Evolutionary conservation across 2,797 vertebrate genomes (phyloP).

Genomic region (Rhabdomys pumilio): DNA sequence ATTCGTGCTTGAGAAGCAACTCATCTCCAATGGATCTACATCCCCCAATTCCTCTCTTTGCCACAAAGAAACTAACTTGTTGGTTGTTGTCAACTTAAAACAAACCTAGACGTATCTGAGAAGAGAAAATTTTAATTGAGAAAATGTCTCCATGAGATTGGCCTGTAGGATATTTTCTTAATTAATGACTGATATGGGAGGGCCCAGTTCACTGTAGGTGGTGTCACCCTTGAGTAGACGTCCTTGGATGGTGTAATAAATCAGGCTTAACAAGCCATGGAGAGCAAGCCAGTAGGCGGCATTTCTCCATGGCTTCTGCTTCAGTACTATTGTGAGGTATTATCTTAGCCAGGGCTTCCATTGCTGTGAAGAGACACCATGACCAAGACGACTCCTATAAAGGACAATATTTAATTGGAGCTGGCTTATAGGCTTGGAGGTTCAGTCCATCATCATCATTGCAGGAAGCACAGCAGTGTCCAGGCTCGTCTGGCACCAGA

Average conservation of each 20-base stretch:
- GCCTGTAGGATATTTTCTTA: not conserved
- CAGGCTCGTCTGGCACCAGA: not conserved
- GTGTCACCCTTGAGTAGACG: not conserved
- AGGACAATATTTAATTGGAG: not conserved
- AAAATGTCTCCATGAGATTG: not conserved
- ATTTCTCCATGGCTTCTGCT: not conserved
- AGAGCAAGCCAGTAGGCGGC: too few relatives aligned
- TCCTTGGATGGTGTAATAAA: too few relatives aligned
- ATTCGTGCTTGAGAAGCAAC: not conserved
- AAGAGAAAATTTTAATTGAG: not conserved
- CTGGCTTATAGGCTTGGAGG: not conserved
- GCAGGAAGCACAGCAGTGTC: not conserved
- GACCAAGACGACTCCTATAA: not conserved
- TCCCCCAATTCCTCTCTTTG: not conserved
- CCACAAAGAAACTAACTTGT: not conserved
- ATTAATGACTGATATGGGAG: not conserved
- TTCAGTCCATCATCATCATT: not conserved
- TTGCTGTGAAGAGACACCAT: not conserved
- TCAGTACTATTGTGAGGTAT: not conserved
- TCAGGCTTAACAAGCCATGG: not conserved
- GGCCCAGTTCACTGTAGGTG: too few relatives aligned
- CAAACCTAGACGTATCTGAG: not conserved
- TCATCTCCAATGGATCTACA: not conserved
- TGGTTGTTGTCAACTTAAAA: not conserved
- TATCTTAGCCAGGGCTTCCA: not conserved